These are phyloP conservation scores for Drosophila anceps DNA, from an alignment of 2,888 invertebrate genomes.

Conservation along the genomic window DNA sequence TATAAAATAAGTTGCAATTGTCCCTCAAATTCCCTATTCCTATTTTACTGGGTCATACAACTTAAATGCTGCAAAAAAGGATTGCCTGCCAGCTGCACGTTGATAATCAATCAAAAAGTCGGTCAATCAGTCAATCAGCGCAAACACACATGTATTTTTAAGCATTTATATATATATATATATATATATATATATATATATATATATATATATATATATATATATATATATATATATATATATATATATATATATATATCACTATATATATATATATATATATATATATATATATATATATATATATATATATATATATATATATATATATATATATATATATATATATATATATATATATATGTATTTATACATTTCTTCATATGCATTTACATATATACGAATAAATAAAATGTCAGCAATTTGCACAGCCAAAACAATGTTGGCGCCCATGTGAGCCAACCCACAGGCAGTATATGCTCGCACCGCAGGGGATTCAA, in stretches of 20 bases:
- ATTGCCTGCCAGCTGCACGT: neutral
- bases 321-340: neutral
- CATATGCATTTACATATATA: neutral
- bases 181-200: neutral
- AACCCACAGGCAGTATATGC: slow-evolving; percentile 2
- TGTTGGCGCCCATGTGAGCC: slow-evolving; percentile 5
- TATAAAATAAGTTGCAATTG: neutral
- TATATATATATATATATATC: neutral
- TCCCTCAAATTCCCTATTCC: neutral
- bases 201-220: neutral
- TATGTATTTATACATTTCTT: too few relatives aligned
- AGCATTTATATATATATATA: neutral
- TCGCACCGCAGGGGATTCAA: slow-evolving; percentile 1
- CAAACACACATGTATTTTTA: neutral
- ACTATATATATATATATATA: neutral
- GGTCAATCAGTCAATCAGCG: slow-evolving; percentile 2
- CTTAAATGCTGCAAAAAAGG: neutral
- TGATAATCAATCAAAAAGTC: slow-evolving; percentile 1
- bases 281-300: neutral
- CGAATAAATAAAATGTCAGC: slow-evolving; percentile 19
- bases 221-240: neutral
- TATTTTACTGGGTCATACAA: neutral
- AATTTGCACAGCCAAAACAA: slow-evolving; percentile 42
- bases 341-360: neutral
- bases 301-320: neutral